Conservation (phyloP, 2,888 invertebrate genomes). For the Pollenia amentaria region DNA sequence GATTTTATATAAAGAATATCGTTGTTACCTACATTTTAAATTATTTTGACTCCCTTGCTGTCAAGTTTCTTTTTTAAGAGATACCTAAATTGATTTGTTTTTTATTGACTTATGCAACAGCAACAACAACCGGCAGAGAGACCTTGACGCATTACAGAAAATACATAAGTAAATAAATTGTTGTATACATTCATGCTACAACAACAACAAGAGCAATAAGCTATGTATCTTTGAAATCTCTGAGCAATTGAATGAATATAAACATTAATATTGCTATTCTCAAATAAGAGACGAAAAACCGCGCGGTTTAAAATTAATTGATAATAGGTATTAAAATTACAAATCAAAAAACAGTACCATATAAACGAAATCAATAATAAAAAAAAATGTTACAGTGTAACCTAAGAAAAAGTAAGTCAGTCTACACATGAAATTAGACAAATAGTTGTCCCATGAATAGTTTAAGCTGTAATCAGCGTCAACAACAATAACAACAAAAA, state of each 20-base stretch:
- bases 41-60: too few relatives aligned
- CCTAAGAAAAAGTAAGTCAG: neutral
- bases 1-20: too few relatives aligned
- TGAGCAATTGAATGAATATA: neutral
- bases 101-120: conserved; percentile 31
- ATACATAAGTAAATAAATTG: conserved; percentile 26
- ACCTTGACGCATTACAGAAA: conserved; percentile 38
- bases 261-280: neutral
- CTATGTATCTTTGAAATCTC: neutral
- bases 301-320: conserved; percentile 3
- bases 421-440: conserved; percentile 21
- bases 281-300: conserved; percentile 4
- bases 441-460: conserved; percentile 29
- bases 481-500: neutral
- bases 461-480: conserved; percentile 37
- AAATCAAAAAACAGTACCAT: neutral
- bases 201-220: conserved; percentile 18
- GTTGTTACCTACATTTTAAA: neutral
- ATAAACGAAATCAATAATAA: conserved; percentile 45
- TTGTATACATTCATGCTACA: neutral
- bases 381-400: conserved; percentile 11
- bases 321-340: neutral
- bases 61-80: too few relatives aligned
- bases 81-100: neutral
- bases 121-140: conserved; percentile 52